Conservation (phyloP, 92 coral and sea anemone species). For the Porites rus region DNA sequence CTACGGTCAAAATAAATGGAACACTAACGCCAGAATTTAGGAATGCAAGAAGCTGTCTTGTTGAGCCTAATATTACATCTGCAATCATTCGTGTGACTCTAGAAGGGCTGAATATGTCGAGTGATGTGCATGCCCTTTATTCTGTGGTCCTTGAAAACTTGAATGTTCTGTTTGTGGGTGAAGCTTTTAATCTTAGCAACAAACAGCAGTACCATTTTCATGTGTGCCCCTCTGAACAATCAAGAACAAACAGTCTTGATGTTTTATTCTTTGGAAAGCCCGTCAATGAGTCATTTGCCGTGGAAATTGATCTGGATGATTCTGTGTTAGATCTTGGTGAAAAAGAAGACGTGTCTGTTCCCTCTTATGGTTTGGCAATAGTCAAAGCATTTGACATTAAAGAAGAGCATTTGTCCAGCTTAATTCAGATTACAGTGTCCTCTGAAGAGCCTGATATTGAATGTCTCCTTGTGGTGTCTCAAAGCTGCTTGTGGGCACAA, state of each 20-base stretch:
- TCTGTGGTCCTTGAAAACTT: slow-evolving; percentile 69
- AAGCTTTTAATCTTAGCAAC: slow-evolving; percentile 55
- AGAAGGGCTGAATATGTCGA: slow-evolving; percentile 31
- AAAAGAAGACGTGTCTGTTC: slow-evolving; percentile 60
- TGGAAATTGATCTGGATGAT: slow-evolving; percentile 76
- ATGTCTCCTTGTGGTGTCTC: slow-evolving; percentile 80
- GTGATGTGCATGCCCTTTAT: slow-evolving; percentile 62
- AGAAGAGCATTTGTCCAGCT: slow-evolving; percentile 59
- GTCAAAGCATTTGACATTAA: slow-evolving; percentile 79
- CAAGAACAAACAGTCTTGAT: slow-evolving; percentile 25
- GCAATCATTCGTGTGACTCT: slow-evolving; percentile 72
- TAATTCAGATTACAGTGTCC: slow-evolving; percentile 76
- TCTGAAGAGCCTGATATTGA: slow-evolving; percentile 68
- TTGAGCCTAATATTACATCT: slow-evolving; percentile 28
- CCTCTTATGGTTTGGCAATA: slow-evolving; percentile 71
- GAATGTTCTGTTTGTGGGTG: slow-evolving; percentile 72
- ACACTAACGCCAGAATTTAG: slow-evolving; percentile 63
- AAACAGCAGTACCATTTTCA: slow-evolving; percentile 71
- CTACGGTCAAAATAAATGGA: slow-evolving; percentile 45
- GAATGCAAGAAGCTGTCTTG: slow-evolving; percentile 68
- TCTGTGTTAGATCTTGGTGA: slow-evolving; percentile 68
- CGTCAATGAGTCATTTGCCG: slow-evolving; percentile 58
- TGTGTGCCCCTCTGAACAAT: slow-evolving; percentile 62
- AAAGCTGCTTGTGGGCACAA: slow-evolving; percentile 75
- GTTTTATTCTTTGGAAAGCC: slow-evolving; percentile 76